Evolutionary conservation across 2,888 invertebrate species (phyloP).

Genomic region (Drosophila paranaensis): DNA sequence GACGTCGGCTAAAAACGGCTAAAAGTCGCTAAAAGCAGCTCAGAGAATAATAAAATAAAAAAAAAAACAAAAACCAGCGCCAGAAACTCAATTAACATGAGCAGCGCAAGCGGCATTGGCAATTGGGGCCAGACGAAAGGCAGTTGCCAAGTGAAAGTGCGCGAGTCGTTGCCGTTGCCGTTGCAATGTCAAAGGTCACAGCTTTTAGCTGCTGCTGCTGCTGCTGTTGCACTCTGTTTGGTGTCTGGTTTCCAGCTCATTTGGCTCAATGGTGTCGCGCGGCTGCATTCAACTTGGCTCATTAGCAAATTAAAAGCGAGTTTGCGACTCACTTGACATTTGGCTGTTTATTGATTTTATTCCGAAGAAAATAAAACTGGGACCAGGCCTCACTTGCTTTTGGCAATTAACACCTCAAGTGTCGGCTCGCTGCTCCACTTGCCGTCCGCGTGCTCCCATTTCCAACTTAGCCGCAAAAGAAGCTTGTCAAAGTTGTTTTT

Average conservation of each 20-base stretch:
- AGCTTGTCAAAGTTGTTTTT: constrained; percentile 66
- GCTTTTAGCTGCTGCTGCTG: constrained; percentile 10
- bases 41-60: constrained; percentile 2
- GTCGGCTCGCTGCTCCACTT: constrained; percentile 41
- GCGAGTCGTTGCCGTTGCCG: constrained; percentile 42
- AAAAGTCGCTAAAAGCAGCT: constrained; percentile 7
- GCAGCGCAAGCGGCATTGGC: constrained; percentile 28
- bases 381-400: constrained; percentile 28
- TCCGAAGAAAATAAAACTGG: neutral
- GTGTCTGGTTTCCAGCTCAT: constrained; percentile 21
- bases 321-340: constrained; percentile 48
- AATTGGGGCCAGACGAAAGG: constrained; percentile 49
- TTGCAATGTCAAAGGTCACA: constrained; percentile 71
- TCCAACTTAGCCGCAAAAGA: constrained; percentile 40
- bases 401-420: constrained; percentile 68
- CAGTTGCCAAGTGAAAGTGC: constrained; percentile 68
- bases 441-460: constrained; percentile 37
- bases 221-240: constrained; percentile 2
- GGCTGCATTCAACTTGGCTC: constrained; percentile 29
- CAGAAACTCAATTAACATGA: constrained; percentile 70
- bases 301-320: constrained; percentile 39
- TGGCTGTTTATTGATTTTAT: constrained; percentile 41
- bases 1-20: neutral
- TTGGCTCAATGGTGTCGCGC: constrained; percentile 51
- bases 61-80: neutral